Evolutionary conservation across 2,797 vertebrate genomes (phyloP).

Genomic region (Amazona ochrocephala): DNA sequence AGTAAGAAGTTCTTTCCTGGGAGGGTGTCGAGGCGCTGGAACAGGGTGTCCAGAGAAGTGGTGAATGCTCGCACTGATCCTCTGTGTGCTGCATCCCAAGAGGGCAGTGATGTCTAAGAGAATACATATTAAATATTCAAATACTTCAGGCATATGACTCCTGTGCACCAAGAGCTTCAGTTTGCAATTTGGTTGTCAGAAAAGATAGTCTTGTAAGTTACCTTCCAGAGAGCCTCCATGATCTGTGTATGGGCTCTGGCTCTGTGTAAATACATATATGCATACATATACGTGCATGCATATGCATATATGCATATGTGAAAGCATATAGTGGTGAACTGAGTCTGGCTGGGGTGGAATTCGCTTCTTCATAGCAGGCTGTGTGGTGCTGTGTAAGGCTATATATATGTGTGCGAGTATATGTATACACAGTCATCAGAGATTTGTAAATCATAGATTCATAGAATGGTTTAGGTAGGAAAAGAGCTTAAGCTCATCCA

Average conservation of each 20-base stretch:
- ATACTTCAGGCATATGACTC: background rate
- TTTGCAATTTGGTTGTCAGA: background rate
- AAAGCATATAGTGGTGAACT: background rate
- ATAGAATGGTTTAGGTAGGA: too few species aligned
- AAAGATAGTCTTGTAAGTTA: background rate
- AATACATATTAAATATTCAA: background rate
- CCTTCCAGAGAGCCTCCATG: background rate
- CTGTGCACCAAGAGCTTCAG: background rate
- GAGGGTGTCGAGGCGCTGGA: background rate
- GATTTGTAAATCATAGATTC: background rate
- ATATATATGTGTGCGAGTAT: accelerated
- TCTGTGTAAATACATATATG: background rate
- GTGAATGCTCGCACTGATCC: accelerated
- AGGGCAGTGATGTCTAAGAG: background rate
- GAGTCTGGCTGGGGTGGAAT: background rate
- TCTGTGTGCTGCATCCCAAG: background rate
- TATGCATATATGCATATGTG: background rate
- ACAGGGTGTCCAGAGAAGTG: background rate
- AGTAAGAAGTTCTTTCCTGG: background rate
- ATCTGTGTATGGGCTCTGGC: background rate
- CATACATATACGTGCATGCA: background rate
- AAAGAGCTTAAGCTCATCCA: too few species aligned
- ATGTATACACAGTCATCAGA: background rate
- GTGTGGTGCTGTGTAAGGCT: background rate
- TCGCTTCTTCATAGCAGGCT: background rate